Evolutionary conservation across 1,140 invertebrate species (phyloP).

Genomic region (Brachionus sp.): DNA sequence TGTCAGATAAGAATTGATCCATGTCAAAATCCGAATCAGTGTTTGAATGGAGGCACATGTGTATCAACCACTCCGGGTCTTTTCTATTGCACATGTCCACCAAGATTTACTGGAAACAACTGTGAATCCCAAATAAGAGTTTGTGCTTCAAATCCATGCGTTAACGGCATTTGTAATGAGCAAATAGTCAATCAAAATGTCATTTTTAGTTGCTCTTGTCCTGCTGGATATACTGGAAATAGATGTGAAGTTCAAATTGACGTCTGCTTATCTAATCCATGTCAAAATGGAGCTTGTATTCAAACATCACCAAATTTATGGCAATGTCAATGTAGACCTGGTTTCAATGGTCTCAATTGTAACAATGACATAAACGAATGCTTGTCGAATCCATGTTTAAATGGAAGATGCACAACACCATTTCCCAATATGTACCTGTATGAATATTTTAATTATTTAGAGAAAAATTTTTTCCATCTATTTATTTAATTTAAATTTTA

Average conservation of each 20-base stretch:
- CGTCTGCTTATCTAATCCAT: conserved; percentile 54
- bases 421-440: conserved; percentile 45
- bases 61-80: conserved; percentile 40
- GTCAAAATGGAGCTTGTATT: conserved; percentile 63
- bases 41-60: conserved; percentile 51
- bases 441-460: not conserved
- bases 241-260: conserved; percentile 48
- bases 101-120: conserved; percentile 46
- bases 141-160: conserved; percentile 46
- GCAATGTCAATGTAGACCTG: conserved; percentile 45
- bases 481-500: not conserved
- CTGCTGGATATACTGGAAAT: conserved; percentile 47
- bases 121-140: conserved; percentile 47
- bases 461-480: not conserved
- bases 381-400: conserved; percentile 71
- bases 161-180: conserved; percentile 46
- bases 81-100: conserved; percentile 47
- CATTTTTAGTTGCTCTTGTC: conserved; percentile 51
- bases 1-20: conserved; percentile 39
- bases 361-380: conserved; percentile 47
- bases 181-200: conserved; percentile 47
- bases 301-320: conserved; percentile 53
- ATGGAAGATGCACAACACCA: conserved; percentile 32
- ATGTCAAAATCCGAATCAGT: conserved; percentile 47
- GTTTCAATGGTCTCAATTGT: conserved; percentile 46